Conservation (phyloP, 2,113 vertebrate species). For the Pelecanoides urinatrix region DNA sequence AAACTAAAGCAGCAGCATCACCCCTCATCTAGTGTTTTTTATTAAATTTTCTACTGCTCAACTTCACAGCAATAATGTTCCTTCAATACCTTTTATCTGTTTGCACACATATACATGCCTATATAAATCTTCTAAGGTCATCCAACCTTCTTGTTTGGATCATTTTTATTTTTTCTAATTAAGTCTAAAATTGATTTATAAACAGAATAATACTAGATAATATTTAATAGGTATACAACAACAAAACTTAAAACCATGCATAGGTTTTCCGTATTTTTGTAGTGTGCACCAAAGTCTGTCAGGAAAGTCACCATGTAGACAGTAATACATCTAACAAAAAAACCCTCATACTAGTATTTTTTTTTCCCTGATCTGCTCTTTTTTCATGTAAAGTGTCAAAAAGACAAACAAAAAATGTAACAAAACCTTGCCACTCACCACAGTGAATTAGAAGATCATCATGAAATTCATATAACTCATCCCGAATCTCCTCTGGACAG, state of each 20-base stretch:
- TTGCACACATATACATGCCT: neutral
- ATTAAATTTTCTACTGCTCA: neutral
- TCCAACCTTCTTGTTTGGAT: neutral
- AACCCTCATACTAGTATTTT: neutral
- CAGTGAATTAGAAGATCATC: conserved; percentile 94
- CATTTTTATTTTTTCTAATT: neutral
- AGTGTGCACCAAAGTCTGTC: neutral
- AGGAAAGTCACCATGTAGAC: neutral
- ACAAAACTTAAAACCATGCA: neutral
- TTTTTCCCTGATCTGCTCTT: neutral
- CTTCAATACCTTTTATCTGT: neutral
- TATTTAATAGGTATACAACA: neutral
- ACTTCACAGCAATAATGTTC: neutral
- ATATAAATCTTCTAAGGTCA: neutral
- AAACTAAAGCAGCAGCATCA: neutral
- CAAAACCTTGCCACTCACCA: conserved; percentile 71
- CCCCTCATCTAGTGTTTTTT: neutral
- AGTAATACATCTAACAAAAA: neutral
- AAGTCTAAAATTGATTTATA: neutral
- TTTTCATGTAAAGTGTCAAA: neutral
- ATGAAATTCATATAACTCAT: conserved; percentile 92
- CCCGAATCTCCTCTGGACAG: conserved; percentile 92
- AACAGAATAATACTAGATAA: neutral
- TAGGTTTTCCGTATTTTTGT: neutral
- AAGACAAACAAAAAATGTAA: neutral